phyloP scores from a whole-genome alignment of 2,797 vertebrate genomes.

The Malurus leucopterus region DNA sequence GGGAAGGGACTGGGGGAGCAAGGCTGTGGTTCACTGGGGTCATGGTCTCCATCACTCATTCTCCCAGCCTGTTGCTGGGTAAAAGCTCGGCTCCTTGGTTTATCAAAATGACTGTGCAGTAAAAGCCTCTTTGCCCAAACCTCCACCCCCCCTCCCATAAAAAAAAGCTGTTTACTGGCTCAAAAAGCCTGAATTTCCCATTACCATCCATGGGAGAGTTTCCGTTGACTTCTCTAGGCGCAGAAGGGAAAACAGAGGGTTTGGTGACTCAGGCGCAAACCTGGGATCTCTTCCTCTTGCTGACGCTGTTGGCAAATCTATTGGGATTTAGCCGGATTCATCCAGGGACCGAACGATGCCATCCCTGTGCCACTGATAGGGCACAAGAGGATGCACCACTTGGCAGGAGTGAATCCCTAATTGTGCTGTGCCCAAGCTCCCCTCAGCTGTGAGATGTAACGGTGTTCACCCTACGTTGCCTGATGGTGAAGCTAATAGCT shows the following conservation, averaged over 20 bases:
- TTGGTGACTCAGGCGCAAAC: conserved; percentile 23
- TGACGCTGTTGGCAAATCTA: neutral
- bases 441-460: neutral
- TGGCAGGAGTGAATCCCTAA: neutral
- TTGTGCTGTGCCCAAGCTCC: neutral
- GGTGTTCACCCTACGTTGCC: neutral
- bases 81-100: conserved; percentile 2
- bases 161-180: neutral
- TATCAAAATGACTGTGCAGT: neutral
- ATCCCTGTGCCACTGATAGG: neutral
- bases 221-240: neutral
- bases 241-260: neutral
- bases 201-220: neutral
- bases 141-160: neutral
- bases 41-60: conserved; percentile 48
- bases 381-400: neutral
- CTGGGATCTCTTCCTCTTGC: conserved; percentile 11
- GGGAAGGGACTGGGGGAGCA: conserved; percentile 31
- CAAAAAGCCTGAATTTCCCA: neutral
- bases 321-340: neutral
- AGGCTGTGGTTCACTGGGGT: conserved; percentile 35
- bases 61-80: conserved; percentile 54
- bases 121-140: neutral
- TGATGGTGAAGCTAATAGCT: neutral
- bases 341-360: fast-evolving